Evolutionary conservation across 1,140 invertebrate species (phyloP).

Genomic region (Elymnias hypermnestra): DNA sequence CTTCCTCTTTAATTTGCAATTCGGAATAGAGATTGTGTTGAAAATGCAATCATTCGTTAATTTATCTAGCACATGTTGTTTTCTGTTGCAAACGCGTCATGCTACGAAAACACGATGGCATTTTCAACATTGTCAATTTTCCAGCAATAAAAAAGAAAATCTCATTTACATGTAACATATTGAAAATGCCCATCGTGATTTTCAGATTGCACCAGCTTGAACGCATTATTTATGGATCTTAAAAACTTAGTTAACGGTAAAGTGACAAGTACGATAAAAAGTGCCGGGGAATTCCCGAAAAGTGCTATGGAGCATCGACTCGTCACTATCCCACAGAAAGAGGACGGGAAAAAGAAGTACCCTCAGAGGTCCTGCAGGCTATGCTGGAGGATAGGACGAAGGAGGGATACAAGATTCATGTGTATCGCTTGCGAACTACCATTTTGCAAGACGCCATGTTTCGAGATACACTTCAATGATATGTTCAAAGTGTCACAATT

Average conservation of each 20-base stretch:
- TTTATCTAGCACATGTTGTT: conserved; percentile 53
- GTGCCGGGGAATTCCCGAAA: conserved; percentile 44
- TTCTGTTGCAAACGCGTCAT: conserved; percentile 57
- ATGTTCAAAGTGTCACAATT: conserved; percentile 63
- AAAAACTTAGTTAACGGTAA: conserved; percentile 71
- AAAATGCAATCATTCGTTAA: conserved; percentile 72
- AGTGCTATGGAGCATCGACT: conserved; percentile 56
- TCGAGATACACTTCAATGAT: conserved; percentile 70
- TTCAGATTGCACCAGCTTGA: conserved; percentile 66
- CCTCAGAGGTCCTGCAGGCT: conserved; percentile 70
- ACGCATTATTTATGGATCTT: conserved; percentile 64
- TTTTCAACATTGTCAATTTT: conserved; percentile 66
- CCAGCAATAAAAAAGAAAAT: conserved; percentile 15
- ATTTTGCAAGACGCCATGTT: conserved; percentile 71
- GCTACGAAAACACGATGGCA: conserved; percentile 73
- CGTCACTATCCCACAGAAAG: conserved; percentile 71
- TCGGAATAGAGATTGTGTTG: conserved; percentile 62
- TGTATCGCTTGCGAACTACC: conserved; percentile 69
- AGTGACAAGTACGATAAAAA: conserved; percentile 47
- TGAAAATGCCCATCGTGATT: conserved; percentile 75
- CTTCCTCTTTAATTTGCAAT: conserved; percentile 23
- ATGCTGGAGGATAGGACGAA: conserved; percentile 69
- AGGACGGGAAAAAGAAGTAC: conserved; percentile 75
- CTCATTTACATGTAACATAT: conserved; percentile 33
- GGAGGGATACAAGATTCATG: conserved; percentile 72